Evolutionary conservation across 2,888 invertebrate genomes (phyloP), one percentile per base, ranked within the genome.

Genomic region (Leucozona laternaria): DNA sequence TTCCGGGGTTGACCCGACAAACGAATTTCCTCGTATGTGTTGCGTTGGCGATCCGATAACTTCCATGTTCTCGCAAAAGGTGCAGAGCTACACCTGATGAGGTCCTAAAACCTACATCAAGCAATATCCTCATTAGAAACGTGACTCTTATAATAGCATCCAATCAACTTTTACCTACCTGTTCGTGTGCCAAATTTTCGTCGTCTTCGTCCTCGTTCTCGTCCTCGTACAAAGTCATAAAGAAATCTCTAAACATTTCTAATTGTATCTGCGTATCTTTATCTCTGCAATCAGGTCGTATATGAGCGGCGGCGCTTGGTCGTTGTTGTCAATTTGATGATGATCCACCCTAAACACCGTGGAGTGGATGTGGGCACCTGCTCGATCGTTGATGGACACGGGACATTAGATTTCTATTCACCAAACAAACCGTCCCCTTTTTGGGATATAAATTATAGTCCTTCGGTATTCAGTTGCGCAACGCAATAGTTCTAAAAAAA

Each of bases 321-420:
- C 71, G 78, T 25, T 71, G 64, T 86, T 86, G 86, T 86, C 86
- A 86, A 86, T 86, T 82, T 75, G 86, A 86, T 79, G 71, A 71
- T 57, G 68, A 50, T 68, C 68, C 82, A 81, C 71, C 78, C 78
- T 77, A 77, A 76, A 57, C 31, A 45, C 62, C 70, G 73, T 70
- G 10, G 50, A 53, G 55, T 58, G 1, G 45, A 45, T 28, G 11
- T 28, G 64, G 71, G 82, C 86, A 86, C 86, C 86, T 86, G 86
- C 86, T 73, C 62, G 45, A 22, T 43, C 66, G 20, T 77, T 68
- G 34, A 53, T 62, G 72, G 73, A 82, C 82, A 82, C 75, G 82
- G 77, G 79, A 86, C 86, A 86, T 81, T 81, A 82, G 80, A 82
- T 70, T 34, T 78, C 86, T 86, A 82, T 86, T 86, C 86, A 81